These are phyloP conservation scores for Pituophis catenifer DNA, from an alignment of 2,113 vertebrate genomes.

Conservation along the genomic window DNA sequence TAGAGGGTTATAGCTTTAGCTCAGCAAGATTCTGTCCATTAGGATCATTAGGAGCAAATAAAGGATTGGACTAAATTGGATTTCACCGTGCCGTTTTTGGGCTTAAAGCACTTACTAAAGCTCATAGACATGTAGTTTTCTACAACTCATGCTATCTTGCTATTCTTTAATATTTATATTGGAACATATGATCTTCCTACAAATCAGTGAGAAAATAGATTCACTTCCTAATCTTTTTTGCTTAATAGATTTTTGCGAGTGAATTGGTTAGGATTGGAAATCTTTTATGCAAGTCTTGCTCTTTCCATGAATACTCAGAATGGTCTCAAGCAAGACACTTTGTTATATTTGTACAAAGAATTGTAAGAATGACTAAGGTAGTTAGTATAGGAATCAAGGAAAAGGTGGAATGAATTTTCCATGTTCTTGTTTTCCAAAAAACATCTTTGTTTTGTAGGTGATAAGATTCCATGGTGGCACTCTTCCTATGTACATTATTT, in stretches of 20 bases:
- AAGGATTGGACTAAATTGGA: not conserved
- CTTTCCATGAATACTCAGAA: not conserved
- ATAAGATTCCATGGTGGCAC: constrained; percentile 85
- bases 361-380: not conserved
- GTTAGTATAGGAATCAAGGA: not conserved
- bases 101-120: not conserved
- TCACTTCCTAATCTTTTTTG: not conserved
- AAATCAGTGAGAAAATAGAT: not conserved
- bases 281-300: not conserved
- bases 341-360: not conserved
- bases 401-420: not conserved
- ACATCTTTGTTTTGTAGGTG: constrained; percentile 72
- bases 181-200: not conserved
- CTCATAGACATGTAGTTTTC: not conserved
- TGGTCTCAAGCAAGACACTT: not conserved
- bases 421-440: not conserved
- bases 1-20: not conserved
- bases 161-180: not conserved
- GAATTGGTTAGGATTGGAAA: not conserved
- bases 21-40: not conserved
- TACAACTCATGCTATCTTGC: not conserved
- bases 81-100: not conserved
- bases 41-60: not conserved
- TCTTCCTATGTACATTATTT: constrained; percentile 84
- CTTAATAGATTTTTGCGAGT: not conserved